A percentile compares a stretch with the other conserved stretches of the same genome.
Conservation (phyloP, 2,888 invertebrate species). For the Parnassius orleans region DNA sequence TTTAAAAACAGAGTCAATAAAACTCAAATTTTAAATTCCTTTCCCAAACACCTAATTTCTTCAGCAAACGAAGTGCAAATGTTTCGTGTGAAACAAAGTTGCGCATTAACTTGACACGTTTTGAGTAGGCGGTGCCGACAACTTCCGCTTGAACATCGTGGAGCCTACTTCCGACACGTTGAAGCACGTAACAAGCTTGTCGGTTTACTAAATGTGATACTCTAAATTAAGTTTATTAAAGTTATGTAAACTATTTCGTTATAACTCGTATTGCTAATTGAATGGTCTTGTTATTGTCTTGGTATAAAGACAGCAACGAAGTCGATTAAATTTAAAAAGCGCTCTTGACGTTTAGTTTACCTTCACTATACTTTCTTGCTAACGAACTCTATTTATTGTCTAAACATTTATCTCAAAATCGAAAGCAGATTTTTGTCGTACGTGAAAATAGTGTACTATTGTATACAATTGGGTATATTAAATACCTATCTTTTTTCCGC, state of each 20-base stretch:
- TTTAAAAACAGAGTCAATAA: too few species aligned
- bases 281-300: not conserved
- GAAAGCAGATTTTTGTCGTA: too few species aligned
- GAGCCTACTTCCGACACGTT: slow-evolving; percentile 24
- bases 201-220: slow-evolving; percentile 21
- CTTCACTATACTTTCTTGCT: too few species aligned
- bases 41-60: slow-evolving; percentile 12
- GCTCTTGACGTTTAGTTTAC: too few species aligned
- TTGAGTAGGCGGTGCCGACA: slow-evolving; percentile 23
- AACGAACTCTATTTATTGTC: too few species aligned
- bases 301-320: too few species aligned
- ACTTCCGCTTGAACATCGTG: slow-evolving; percentile 24
- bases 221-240: slow-evolving; percentile 17
- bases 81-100: slow-evolving; percentile 21
- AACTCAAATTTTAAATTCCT: slow-evolving; percentile 1
- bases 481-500: too few species aligned
- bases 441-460: too few species aligned
- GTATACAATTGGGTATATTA: too few species aligned
- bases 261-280: not conserved
- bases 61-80: slow-evolving; percentile 14
- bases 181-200: slow-evolving; percentile 21
- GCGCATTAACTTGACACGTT: slow-evolving; percentile 28
- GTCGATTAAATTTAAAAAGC: too few species aligned
- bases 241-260: not conserved
- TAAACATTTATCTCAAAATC: too few species aligned